Conservation (phyloP, 2,113 vertebrate species). For the Gallinago paraguaiae region DNA sequence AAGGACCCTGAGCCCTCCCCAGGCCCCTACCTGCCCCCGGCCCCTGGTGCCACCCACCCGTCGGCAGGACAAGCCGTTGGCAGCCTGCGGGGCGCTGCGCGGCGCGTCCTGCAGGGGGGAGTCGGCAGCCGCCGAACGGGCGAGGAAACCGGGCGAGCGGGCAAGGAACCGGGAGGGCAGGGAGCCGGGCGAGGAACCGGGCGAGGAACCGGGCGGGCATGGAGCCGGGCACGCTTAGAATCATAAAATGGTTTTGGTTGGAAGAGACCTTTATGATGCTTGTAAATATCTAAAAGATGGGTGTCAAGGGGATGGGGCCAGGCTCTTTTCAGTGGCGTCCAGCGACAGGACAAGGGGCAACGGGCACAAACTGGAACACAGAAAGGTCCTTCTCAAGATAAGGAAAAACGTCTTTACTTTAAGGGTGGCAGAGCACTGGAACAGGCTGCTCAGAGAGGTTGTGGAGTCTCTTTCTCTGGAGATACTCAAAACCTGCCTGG, state of each 20-base stretch:
- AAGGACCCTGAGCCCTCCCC: not conserved
- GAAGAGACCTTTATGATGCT: not conserved
- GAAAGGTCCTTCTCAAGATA: not conserved
- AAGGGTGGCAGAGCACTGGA: not conserved
- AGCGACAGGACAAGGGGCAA: not conserved
- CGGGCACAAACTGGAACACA: not conserved
- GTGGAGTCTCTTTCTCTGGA: not conserved
- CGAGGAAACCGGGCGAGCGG: not conserved
- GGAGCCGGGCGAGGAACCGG: not conserved
- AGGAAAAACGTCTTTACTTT: not conserved
- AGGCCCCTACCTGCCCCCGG: not conserved
- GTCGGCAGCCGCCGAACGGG: not conserved
- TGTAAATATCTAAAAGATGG: not conserved
- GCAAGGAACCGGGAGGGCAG: not conserved
- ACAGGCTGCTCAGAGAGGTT: not conserved
- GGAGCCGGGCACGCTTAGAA: not conserved
- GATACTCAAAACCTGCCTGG: not conserved
- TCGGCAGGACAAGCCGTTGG: not conserved
- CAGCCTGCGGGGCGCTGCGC: not conserved
- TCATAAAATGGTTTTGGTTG: not conserved
- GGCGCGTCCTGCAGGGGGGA: slow-evolving; percentile 41
- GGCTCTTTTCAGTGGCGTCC: not conserved
- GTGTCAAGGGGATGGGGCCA: not conserved
- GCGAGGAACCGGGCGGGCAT: not conserved
- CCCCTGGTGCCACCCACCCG: not conserved